A percentile compares a stretch with the other conserved stretches of the same genome.
Conservation (phyloP, 2,888 invertebrate genomes). For the Chrysomela aeneicollis region DNA sequence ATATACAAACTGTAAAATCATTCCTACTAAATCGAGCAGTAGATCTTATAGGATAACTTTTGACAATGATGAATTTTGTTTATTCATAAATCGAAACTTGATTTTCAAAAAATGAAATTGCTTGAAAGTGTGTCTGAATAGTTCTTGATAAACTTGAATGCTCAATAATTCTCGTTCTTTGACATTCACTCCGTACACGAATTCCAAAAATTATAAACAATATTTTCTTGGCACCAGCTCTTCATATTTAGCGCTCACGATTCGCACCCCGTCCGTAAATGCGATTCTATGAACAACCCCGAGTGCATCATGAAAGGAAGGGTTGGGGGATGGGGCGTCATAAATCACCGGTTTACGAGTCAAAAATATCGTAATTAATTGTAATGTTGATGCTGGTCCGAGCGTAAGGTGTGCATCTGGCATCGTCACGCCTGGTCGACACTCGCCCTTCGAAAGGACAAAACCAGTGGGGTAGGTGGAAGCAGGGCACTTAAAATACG, state of each 20-base stretch:
- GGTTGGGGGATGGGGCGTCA: conserved; percentile 44
- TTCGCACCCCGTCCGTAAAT: conserved; percentile 12
- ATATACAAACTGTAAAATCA: too few relatives aligned
- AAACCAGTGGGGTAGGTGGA: conserved; percentile 25
- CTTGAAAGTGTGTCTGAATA: too few relatives aligned
- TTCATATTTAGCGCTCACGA: neutral
- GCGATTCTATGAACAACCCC: conserved; percentile 19
- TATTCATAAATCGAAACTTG: too few relatives aligned
- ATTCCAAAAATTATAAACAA: neutral
- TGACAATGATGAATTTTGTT: too few relatives aligned
- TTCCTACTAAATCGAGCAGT: too few relatives aligned
- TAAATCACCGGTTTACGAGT: conserved; percentile 50
- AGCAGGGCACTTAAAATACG: neutral
- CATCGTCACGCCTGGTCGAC: conserved; percentile 37
- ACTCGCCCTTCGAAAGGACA: conserved; percentile 26
- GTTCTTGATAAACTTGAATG: too few relatives aligned
- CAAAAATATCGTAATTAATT: conserved; percentile 50
- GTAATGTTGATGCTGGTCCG: conserved; percentile 45
- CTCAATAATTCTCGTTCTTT: too few relatives aligned
- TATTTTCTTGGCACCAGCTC: neutral
- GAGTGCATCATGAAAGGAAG: conserved; percentile 36
- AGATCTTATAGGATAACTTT: too few relatives aligned
- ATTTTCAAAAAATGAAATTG: too few relatives aligned
- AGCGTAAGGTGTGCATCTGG: conserved; percentile 49
- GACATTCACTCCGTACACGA: neutral